Percentiles rank a stretch among this genome's conserved stretches.
phyloP scores from a whole-genome alignment of 2,888 invertebrate genomes.

The Drosophila monieri region DNA sequence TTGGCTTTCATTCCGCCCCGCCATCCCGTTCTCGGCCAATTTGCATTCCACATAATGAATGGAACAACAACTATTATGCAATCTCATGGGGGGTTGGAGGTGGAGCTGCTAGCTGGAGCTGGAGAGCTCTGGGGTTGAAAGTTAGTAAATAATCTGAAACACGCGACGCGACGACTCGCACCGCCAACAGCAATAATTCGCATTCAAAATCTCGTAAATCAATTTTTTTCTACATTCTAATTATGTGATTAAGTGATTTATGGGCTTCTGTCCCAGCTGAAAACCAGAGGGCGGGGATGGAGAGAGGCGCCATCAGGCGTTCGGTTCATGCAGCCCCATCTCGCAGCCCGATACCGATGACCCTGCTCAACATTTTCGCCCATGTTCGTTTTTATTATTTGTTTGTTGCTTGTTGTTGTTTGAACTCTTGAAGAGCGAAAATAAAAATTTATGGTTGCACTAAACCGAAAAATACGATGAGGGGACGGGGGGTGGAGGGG shows the following conservation, averaged over 20 bases:
- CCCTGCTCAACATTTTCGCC: conserved; percentile 40
- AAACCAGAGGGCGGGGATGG: conserved; percentile 7
- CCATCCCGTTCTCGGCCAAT: conserved; percentile 11
- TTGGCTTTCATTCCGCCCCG: not conserved
- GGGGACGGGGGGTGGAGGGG: conserved; percentile 6
- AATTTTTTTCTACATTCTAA: conserved; percentile 78
- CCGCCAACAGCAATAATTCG: conserved; percentile 48
- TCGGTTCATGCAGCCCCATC: not conserved
- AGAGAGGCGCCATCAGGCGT: conserved; percentile 30
- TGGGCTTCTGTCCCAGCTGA: conserved; percentile 53
- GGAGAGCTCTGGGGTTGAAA: conserved; percentile 15
- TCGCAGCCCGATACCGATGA: conserved; percentile 13
- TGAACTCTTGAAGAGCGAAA: conserved; percentile 61
- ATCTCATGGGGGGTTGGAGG: conserved; percentile 31
- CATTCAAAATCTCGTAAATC: conserved; percentile 77
- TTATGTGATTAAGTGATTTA: conserved; percentile 80
- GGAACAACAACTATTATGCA: conserved; percentile 40
- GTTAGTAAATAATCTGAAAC: conserved; percentile 71
- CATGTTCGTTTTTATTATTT: conserved; percentile 34
- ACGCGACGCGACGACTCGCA: conserved; percentile 69
- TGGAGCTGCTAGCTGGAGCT: not conserved
- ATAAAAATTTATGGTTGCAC: conserved; percentile 66
- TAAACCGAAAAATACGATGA: conserved; percentile 41
- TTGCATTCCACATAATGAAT: conserved; percentile 42
- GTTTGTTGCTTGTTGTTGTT: conserved; percentile 56